A percentile compares a stretch with the other conserved stretches of the same genome.
Evolutionary conservation across 2,888 invertebrate genomes (phyloP).

Genomic region (Schrankia costaestrigalis): DNA sequence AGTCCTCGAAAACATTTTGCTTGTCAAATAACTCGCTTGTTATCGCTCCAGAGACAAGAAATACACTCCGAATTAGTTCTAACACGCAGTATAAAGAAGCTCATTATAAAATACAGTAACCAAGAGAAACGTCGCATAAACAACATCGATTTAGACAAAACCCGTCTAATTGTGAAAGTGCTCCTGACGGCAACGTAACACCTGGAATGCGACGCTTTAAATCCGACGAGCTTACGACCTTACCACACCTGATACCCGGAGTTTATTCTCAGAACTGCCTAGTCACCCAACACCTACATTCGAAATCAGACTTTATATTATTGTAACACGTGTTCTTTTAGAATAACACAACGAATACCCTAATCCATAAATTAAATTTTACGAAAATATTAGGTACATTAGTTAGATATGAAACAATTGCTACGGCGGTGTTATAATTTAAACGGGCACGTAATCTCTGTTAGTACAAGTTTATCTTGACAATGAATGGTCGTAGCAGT

Average conservation of each 20-base stretch:
- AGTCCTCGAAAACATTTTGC: too few relatives aligned
- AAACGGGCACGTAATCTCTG: background rate
- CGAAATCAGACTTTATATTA: constrained; percentile 16
- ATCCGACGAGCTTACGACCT: constrained; percentile 45
- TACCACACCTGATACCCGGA: constrained; percentile 42
- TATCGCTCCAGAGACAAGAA: too few relatives aligned
- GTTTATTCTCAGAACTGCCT: constrained; percentile 31
- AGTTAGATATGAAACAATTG: constrained; percentile 2
- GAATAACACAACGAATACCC: too few relatives aligned
- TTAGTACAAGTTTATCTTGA: background rate
- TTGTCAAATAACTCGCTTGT: too few relatives aligned
- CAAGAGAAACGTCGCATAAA: constrained; percentile 23
- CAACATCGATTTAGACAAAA: constrained; percentile 30
- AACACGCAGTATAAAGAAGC: too few relatives aligned
- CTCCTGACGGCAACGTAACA: constrained; percentile 41
- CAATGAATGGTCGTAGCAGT: background rate
- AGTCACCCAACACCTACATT: constrained; percentile 1
- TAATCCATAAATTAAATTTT: too few relatives aligned
- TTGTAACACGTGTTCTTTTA: background rate
- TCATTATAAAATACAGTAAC: constrained; percentile 20
- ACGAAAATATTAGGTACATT: background rate
- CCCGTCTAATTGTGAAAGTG: constrained; percentile 33
- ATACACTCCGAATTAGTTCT: too few relatives aligned
- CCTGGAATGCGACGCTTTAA: constrained; percentile 48
- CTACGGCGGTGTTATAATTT: constrained; percentile 1